These are phyloP conservation scores for Zenarchopterus dispar DNA, from an alignment of 2,797 vertebrate genomes.

Conservation along the genomic window DNA sequence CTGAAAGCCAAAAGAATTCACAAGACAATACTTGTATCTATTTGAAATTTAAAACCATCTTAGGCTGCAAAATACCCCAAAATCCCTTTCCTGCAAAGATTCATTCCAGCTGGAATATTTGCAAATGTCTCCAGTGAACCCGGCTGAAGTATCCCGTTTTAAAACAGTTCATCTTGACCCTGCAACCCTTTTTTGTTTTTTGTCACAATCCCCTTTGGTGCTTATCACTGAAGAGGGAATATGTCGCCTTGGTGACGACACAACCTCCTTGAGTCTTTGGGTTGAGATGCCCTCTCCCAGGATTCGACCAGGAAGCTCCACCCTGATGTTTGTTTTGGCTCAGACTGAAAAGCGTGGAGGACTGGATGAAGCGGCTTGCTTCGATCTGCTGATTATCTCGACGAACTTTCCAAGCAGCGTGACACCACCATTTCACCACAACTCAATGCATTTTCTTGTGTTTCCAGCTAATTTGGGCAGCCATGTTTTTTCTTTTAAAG, in stretches of 20 bases:
- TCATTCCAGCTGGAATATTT: constrained; percentile 19
- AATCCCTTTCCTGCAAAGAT: background rate
- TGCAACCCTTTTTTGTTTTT: constrained; percentile 31
- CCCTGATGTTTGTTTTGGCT: constrained; percentile 75
- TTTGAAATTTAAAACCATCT: constrained; percentile 13
- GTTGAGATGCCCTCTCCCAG: constrained; percentile 62
- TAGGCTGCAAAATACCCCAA: background rate
- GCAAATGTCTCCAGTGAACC: constrained; percentile 18
- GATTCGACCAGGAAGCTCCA: constrained; percentile 75
- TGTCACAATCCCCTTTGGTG: constrained; percentile 17
- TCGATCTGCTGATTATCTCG: constrained; percentile 53
- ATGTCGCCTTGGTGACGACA: constrained; percentile 51
- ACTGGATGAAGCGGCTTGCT: constrained; percentile 48
- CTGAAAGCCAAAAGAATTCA: constrained; percentile 25
- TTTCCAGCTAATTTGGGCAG: background rate
- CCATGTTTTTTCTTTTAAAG: background rate
- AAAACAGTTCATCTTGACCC: constrained; percentile 41
- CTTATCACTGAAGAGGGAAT: constrained; percentile 43
- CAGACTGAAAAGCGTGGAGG: constrained; percentile 39
- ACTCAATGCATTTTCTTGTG: background rate
- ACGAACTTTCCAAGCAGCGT: constrained; percentile 26
- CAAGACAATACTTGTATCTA: background rate
- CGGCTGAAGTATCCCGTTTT: background rate
- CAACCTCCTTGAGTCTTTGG: constrained; percentile 40
- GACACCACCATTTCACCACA: constrained; percentile 24